Evolutionary conservation across 2,113 vertebrate genomes (phyloP), one percentile per base, ranked within the genome.

Genomic region (Diadophis punctatus): DNA sequence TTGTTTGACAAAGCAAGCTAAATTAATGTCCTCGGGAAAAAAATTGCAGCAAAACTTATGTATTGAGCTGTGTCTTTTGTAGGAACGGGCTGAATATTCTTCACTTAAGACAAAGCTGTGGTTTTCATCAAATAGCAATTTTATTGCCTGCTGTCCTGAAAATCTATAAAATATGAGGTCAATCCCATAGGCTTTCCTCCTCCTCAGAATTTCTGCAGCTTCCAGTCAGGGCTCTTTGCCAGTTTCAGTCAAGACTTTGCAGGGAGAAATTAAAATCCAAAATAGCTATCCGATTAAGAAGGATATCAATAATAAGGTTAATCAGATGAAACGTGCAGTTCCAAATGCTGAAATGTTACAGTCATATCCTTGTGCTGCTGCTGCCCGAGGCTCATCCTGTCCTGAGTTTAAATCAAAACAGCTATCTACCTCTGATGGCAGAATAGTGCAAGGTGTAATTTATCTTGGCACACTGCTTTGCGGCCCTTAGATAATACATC

Each of bases 301-400:
- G 74, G 52, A 91, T 80, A 39, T 23, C 18, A 0, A 1, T 53
- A 9, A 91, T 53, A 68, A 85, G 10, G 27, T 46, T 39, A 85
- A 34, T n/a, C 16, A 43, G 16, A 16, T 9, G 27, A 94, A 89
- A 90, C 2, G 10, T 0, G 0, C 3, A 16, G 23, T 49, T 84
- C 58, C 30, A 46, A 88, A 91, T 52, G 63, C n/a, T 84, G 51
- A 43, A 43, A 92, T 68, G 46, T 25, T 49, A 80, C 8, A 68
- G 20, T 25, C 23, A 52, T 27, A 20, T 92, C 68, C 30, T 92
- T 25, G 5, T 27, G 43, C 53, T 92, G 51, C 74, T 86, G 74
- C 89, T 88, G 3, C 30, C n/a, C 52, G 0, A 0, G 56, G 16
- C 18, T 68, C 63, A 23, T 1, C 0, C 0, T 0, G 1, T 90